A percentile compares a stretch with the other conserved stretches of the same genome.
phyloP scores from a whole-genome alignment of 2,113 vertebrate genomes.

The Fregata magnificens region DNA sequence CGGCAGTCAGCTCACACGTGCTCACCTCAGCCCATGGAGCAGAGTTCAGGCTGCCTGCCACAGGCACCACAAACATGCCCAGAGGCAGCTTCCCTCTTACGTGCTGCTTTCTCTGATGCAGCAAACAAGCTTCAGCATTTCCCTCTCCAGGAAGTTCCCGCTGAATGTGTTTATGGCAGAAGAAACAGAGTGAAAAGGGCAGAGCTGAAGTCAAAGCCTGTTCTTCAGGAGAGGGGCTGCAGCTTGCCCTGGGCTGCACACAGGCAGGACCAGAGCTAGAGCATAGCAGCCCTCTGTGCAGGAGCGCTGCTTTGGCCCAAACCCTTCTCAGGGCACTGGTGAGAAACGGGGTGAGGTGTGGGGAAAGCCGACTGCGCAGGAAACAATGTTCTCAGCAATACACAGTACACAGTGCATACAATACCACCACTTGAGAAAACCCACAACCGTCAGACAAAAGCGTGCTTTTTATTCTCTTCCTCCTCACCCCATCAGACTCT shows the following conservation, averaged over 20 bases:
- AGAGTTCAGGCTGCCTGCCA: accelerated
- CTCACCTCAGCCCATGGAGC: background rate
- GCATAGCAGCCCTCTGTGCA: background rate
- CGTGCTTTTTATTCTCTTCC: background rate
- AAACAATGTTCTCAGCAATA: background rate
- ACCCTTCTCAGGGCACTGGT: accelerated
- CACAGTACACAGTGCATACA: background rate
- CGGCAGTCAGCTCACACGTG: background rate
- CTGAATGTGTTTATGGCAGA: background rate
- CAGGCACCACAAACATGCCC: background rate
- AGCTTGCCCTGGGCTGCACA: background rate
- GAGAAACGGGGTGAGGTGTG: background rate
- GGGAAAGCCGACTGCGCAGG: accelerated
- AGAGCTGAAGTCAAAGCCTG: background rate
- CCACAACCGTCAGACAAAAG: background rate
- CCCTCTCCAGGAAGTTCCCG: background rate
- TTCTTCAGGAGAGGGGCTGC: background rate
- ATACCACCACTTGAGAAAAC: background rate
- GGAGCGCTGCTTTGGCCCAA: background rate
- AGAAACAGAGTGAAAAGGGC: background rate
- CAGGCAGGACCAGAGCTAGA: accelerated
- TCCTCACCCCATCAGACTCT: background rate
- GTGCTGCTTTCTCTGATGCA: background rate
- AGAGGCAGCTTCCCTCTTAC: background rate
- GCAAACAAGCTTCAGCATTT: background rate